These are phyloP conservation scores for Ditula angustiorana DNA, from an alignment of 2,888 invertebrate species.

Conservation along the genomic window DNA sequence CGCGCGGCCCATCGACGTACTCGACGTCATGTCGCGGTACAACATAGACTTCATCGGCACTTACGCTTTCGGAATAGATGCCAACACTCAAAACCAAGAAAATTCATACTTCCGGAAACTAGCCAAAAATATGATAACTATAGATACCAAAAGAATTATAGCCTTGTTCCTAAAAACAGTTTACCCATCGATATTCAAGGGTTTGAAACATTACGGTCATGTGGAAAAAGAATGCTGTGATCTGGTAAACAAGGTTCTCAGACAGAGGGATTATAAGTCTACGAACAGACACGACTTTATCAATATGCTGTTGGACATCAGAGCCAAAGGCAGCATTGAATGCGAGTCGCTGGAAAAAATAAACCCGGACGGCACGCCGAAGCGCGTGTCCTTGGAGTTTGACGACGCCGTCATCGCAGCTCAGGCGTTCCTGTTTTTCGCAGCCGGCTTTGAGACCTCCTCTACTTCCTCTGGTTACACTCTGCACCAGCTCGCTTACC, in stretches of 20 bases:
- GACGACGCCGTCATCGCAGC: constrained; percentile 22
- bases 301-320: constrained; percentile 4
- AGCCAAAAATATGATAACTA: constrained; percentile 18
- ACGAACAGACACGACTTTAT: constrained; percentile 22
- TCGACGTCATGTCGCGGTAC: constrained; percentile 42
- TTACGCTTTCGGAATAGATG: constrained; percentile 41
- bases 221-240: constrained; percentile 25
- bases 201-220: background rate
- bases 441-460: constrained; percentile 54
- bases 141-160: background rate
- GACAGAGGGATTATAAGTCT: constrained; percentile 24
- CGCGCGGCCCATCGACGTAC: constrained; percentile 6
- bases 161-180: constrained; percentile 11
- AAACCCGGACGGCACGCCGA: constrained; percentile 17
- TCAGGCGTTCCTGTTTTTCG: constrained; percentile 35
- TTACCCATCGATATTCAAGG: constrained; percentile 2
- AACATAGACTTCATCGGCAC: constrained; percentile 43
- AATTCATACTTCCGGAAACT: constrained; percentile 10
- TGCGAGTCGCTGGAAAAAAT: constrained; percentile 22
- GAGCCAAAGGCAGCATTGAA: constrained; percentile 7
- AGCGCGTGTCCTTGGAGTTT: constrained; percentile 9
- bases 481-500: constrained; percentile 48
- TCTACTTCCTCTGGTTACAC: constrained; percentile 49
- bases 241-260: constrained; percentile 36
- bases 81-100: constrained; percentile 32